phyloP scores from a whole-genome alignment of 2,888 invertebrate species.

The Sceliomorpha sp. region DNA sequence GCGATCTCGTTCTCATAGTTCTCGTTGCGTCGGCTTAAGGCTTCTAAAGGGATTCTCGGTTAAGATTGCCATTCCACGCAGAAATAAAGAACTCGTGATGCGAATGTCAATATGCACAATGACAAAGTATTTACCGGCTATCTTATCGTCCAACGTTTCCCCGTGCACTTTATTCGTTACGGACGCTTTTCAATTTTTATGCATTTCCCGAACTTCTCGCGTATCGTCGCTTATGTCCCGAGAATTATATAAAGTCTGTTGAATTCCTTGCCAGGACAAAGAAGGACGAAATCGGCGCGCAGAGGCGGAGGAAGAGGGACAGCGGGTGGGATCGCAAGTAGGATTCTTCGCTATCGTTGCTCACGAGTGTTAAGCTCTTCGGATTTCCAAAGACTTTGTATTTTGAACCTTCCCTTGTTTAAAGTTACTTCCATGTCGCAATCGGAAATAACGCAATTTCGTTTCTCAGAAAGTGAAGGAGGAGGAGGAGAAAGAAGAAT shows the following conservation, averaged over 20 bases:
- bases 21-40: constrained; percentile 46
- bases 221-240: no score
- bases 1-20: constrained; percentile 54
- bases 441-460: constrained; percentile 42
- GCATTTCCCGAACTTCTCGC: no score
- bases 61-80: constrained; percentile 30
- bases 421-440: constrained; percentile 33
- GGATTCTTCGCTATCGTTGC: constrained; percentile 50
- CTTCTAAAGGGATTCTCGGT: constrained; percentile 42
- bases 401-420: constrained; percentile 61
- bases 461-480: not conserved
- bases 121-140: no score
- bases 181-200: no score
- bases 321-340: constrained; percentile 34
- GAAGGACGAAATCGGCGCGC: constrained; percentile 34
- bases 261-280: constrained; percentile 11
- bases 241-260: no score
- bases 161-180: no score
- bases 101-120: constrained; percentile 27
- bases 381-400: constrained; percentile 63
- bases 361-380: constrained; percentile 58
- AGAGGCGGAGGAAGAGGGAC: constrained; percentile 38
- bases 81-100: constrained; percentile 33
- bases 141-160: no score
- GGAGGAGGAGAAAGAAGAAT: no score